Evolutionary conservation across 2,113 vertebrate species (phyloP).

Genomic region (Hipposideros armiger): DNA sequence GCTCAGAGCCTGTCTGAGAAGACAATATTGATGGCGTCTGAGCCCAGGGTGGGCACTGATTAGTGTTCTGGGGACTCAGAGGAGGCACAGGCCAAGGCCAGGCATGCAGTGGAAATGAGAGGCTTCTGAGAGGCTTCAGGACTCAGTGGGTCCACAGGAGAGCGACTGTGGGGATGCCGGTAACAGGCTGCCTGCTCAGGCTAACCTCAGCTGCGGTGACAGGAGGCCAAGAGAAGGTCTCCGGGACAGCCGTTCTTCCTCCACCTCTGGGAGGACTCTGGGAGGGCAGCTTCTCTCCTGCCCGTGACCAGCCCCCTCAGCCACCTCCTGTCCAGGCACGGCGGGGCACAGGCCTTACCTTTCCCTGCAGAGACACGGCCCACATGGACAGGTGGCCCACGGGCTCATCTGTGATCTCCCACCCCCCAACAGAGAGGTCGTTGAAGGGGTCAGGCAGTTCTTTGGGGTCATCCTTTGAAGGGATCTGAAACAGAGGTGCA

Average conservation of each 20-base stretch:
- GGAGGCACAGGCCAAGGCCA: neutral
- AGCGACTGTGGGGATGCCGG: neutral
- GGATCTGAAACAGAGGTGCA: conserved; percentile 88
- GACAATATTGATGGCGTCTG: neutral
- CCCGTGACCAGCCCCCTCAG: neutral
- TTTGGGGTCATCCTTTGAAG: conserved; percentile 87
- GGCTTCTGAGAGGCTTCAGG: neutral
- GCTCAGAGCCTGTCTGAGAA: neutral
- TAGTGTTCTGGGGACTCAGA: neutral
- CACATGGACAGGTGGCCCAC: conserved; percentile 94
- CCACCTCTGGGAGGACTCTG: neutral
- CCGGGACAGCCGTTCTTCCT: neutral
- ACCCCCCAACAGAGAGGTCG: conserved; percentile 96
- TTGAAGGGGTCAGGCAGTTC: conserved; percentile 95
- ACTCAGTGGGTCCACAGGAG: neutral
- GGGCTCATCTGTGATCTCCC: conserved; percentile 96
- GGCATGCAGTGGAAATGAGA: neutral
- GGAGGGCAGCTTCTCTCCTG: neutral
- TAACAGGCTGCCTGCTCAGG: neutral
- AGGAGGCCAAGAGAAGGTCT: neutral
- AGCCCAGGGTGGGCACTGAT: neutral
- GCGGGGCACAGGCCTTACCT: conserved; percentile 86
- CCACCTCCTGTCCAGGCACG: neutral
- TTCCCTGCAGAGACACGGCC: conserved; percentile 96
- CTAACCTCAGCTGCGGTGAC: neutral